Conservation (phyloP, 2,113 vertebrate species). For the Colaptes auratus region DNA sequence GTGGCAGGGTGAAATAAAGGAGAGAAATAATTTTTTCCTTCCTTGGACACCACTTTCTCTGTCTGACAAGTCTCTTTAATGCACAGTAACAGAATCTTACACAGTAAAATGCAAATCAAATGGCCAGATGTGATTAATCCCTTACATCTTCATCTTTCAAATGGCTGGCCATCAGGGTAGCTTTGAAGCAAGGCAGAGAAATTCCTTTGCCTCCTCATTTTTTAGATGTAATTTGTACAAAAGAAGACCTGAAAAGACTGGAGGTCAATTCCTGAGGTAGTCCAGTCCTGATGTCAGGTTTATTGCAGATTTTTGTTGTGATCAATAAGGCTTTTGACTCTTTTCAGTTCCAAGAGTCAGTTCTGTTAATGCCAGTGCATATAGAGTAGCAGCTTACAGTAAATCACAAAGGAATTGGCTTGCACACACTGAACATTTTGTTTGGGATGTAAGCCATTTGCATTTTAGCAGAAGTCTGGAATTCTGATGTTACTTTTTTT, state of each 20-base stretch:
- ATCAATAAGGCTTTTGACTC: not conserved
- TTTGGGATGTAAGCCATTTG: not conserved
- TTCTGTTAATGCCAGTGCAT: not conserved
- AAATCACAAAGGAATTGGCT: not conserved
- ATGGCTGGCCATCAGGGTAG: not conserved
- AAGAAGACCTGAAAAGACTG: not conserved
- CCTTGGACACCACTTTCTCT: not conserved
- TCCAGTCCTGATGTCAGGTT: not conserved
- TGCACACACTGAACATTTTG: not conserved
- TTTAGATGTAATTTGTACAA: not conserved
- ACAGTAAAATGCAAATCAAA: not conserved
- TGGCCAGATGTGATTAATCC: not conserved
- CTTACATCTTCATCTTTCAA: not conserved
- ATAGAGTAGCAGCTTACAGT: not conserved
- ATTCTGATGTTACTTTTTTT: not conserved
- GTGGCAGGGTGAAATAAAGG: not conserved
- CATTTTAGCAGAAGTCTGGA: not conserved
- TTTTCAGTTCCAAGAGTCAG: not conserved
- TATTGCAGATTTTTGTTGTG: not conserved
- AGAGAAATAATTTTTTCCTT: not conserved
- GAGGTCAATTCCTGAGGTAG: not conserved
- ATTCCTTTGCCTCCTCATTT: not conserved
- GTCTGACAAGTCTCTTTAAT: not conserved
- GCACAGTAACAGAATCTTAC: not conserved
- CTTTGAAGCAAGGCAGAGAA: not conserved